Base-by-base conservation (phyloP, 2,113 vertebrate species). In the Grus americana region DNA sequence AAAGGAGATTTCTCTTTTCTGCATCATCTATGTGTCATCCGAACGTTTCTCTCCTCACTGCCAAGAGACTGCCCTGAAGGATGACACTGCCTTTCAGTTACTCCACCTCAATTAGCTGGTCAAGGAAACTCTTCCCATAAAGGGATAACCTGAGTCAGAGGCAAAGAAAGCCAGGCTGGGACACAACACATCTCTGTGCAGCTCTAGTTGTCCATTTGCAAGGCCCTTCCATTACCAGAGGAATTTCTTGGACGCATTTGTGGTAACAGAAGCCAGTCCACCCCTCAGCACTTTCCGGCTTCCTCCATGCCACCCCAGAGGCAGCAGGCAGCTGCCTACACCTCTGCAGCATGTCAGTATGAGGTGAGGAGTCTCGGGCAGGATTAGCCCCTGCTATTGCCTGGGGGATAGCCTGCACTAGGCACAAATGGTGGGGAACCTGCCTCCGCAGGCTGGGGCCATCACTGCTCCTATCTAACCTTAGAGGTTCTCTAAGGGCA, bases 381-480 rank as follows among this genome's bases (percentile, higher is more conserved):
- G 72, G 57, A 19, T 2, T 67, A 21, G 18, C 4, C 27, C 9
- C 36, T 42, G 34, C 22, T 81, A 5, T 5, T 65, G 44, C 52
- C 40, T 46, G 8, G 10, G 42, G 72, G 72, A 50, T 10, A 62
- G 78, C 22, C 50, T 27, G 3, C 15, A 21, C 32, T 12, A 10
- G 27, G 46, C 50, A 58, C 59, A 18, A 49, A 30, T 4, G 3
- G 15, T 6, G 20, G 30, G 47, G 19, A 4, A 3, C 29, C 50
- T 55, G 40, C 17, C 55, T 42, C 12, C 0, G 0, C 0, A 0
- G 12, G 30, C 71, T 66, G 83, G 12, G 32, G 32, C 32, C 50
- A 38, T 8, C 0, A 0, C 81, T 75, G 40, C 66, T 71, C 36
- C 78, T 22, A 1, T 30, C 29, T 42, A 42, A 42, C 40, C 40